Conservation (phyloP, 2,888 invertebrate genomes). For the Drosophila tanythrix region DNA sequence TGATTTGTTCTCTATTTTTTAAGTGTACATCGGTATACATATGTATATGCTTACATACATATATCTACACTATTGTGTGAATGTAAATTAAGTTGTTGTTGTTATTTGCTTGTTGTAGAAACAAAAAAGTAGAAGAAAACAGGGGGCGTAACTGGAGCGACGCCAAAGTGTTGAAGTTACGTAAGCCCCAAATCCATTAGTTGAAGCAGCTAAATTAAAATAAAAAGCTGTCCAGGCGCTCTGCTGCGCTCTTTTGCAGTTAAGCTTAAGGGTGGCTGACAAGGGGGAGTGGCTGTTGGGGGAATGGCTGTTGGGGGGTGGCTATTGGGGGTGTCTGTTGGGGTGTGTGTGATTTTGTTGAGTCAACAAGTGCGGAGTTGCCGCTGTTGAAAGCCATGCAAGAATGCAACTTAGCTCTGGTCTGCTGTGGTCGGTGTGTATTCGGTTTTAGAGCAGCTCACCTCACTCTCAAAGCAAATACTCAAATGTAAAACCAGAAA, state of each 20-base stretch:
- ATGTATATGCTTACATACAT: conserved; percentile 21
- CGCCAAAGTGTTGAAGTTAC: conserved; percentile 78
- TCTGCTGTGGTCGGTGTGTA: conserved; percentile 9
- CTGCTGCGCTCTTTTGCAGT: conserved; percentile 23
- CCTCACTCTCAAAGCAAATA: conserved; percentile 32
- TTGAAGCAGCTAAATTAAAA: conserved; percentile 79
- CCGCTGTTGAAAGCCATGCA: conserved; percentile 17
- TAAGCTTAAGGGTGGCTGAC: conserved; percentile 6
- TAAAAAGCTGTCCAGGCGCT: conserved; percentile 59
- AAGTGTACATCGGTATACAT: background rate
- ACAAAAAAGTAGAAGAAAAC: conserved; percentile 4
- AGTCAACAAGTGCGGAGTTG: conserved; percentile 52
- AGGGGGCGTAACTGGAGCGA: conserved; percentile 44
- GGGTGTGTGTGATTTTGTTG: conserved; percentile 1
- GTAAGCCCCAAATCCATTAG: conserved; percentile 80
- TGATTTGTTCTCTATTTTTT: background rate
- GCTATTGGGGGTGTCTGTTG: background rate
- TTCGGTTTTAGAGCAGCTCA: conserved; percentile 22
- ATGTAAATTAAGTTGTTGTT: conserved; percentile 69
- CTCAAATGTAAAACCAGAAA: conserved; percentile 9
- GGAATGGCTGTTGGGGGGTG: background rate
- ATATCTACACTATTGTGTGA: conserved; percentile 48
- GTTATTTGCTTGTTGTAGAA: conserved; percentile 6
- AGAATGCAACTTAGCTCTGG: conserved; percentile 23
- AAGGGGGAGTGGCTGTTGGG: background rate